Conservation (phyloP, 2,113 vertebrate genomes). For the Carassius carassius region DNA sequence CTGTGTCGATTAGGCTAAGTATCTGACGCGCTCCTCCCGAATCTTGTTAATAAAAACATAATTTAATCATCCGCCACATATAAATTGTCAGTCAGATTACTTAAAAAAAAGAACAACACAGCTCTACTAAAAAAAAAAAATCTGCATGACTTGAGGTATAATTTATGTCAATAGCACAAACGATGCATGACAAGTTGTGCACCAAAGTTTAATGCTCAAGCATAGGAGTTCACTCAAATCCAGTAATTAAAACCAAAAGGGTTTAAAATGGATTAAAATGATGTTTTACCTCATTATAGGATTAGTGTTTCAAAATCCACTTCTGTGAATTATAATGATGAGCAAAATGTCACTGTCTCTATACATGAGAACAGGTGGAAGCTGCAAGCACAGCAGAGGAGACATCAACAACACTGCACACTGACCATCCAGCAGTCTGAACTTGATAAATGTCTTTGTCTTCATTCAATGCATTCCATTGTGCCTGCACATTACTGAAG, state of each 20-base stretch:
- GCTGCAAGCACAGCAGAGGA: background rate
- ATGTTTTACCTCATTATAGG: background rate
- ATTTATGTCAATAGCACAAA: background rate
- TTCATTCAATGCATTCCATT: slow-evolving; percentile 13
- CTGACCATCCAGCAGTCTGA: background rate
- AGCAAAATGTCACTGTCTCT: background rate
- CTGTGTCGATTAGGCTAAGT: too few species aligned
- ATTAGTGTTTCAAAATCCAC: background rate
- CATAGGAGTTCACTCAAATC: background rate
- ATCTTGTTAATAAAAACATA: too few species aligned
- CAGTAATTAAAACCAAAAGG: background rate
- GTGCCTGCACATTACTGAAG: slow-evolving; percentile 12
- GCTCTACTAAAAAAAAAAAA: background rate
- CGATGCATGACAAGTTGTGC: background rate
- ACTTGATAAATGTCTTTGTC: slow-evolving; percentile 17
- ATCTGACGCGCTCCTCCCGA: too few species aligned
- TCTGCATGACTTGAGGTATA: background rate
- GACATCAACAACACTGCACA: background rate
- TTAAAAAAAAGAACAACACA: background rate
- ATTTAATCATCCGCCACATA: background rate
- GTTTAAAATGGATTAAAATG: background rate
- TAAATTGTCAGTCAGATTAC: background rate
- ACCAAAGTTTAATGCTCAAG: background rate
- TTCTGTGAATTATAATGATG: background rate
- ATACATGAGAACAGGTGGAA: background rate